Percentiles rank a stretch among this genome's conserved stretches.
Evolutionary conservation across 2,797 vertebrate species (phyloP).

Genomic region (Mallotus villosus): DNA sequence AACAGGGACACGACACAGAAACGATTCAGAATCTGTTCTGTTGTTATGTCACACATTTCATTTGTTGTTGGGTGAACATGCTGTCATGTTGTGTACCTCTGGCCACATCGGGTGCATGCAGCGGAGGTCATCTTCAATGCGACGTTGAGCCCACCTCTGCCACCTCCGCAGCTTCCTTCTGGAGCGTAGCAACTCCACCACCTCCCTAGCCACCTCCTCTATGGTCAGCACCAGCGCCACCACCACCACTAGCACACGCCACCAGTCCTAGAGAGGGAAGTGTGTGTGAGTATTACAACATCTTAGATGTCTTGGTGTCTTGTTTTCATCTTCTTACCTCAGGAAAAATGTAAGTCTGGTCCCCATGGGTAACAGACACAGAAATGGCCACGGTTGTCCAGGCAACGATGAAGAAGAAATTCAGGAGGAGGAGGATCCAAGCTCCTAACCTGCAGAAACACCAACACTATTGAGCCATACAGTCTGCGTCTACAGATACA

Average conservation of each 20-base stretch:
- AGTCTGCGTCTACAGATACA: not conserved
- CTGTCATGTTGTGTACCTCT: constrained; percentile 45
- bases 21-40: no score
- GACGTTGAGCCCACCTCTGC: constrained; percentile 49
- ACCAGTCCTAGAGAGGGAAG: constrained; percentile 64
- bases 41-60: not conserved
- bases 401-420: constrained; percentile 70
- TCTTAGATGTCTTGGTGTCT: not conserved
- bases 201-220: constrained; percentile 63
- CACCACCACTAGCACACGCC: constrained; percentile 60
- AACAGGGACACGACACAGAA: constrained; percentile 12
- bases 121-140: constrained; percentile 56
- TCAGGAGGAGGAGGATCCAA: constrained; percentile 69
- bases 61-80: not conserved
- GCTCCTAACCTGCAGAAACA: constrained; percentile 59
- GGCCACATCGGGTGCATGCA: constrained; percentile 73
- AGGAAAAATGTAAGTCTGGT: constrained; percentile 61
- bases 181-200: constrained; percentile 59
- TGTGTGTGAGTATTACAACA: not conserved
- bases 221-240: constrained; percentile 59
- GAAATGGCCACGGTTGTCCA: constrained; percentile 73
- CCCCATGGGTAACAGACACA: constrained; percentile 52
- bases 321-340: constrained; percentile 42
- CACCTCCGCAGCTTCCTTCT: constrained; percentile 49
- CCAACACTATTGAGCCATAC: not conserved